Conservation (phyloP, 2,113 vertebrate genomes). For the Hyaena hyaena region DNA sequence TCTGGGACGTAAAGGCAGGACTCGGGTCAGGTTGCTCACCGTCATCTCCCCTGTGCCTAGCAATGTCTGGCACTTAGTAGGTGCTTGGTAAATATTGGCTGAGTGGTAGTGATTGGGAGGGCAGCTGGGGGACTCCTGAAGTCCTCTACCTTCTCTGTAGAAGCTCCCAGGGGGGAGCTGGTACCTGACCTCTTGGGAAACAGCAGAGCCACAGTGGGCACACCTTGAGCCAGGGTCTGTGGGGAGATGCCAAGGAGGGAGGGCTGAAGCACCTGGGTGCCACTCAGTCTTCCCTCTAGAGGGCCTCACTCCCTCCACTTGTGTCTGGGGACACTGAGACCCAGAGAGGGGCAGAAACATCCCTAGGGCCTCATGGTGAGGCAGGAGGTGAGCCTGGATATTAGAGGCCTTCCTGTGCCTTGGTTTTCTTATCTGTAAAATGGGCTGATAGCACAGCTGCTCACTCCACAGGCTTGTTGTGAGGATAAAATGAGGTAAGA, state of each 20-base stretch:
- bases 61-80: neutral
- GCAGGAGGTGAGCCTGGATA: neutral
- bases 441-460: neutral
- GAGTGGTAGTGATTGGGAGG: neutral
- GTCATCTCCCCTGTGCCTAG: neutral
- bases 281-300: neutral
- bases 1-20: neutral
- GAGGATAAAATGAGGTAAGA: neutral
- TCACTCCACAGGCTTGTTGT: neutral
- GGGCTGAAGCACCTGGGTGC: neutral
- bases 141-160: neutral
- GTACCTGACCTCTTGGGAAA: neutral
- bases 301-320: conserved; percentile 15
- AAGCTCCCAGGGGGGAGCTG: neutral
- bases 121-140: neutral
- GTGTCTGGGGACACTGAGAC: neutral
- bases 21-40: neutral
- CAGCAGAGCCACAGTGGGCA: neutral
- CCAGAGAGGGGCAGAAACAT: neutral
- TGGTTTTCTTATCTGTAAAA: neutral
- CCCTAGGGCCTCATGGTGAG: neutral
- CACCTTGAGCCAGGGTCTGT: neutral
- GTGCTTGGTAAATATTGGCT: neutral
- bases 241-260: neutral
- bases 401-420: neutral